A percentile compares a stretch with the other conserved stretches of the same genome.
phyloP scores from a whole-genome alignment of 2,888 invertebrate species.

The Oegoconia quadripuncta region DNA sequence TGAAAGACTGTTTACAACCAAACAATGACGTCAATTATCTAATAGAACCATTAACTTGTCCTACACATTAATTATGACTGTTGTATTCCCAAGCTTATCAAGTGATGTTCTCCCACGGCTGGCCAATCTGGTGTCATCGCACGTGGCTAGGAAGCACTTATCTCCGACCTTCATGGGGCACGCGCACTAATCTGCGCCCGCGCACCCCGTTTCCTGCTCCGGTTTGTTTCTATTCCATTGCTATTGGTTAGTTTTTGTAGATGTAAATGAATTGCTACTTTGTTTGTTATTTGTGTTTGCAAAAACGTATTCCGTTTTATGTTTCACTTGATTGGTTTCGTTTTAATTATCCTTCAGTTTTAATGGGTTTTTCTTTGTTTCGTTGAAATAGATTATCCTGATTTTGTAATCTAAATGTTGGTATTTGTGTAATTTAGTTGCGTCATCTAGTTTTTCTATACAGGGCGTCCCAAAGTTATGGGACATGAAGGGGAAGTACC shows the following conservation, averaged over 20 bases:
- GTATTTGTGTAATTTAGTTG: too few species aligned
- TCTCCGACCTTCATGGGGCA: constrained; percentile 59
- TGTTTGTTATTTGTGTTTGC: neutral
- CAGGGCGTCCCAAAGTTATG: too few species aligned
- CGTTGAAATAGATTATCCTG: too few species aligned
- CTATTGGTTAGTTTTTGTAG: neutral
- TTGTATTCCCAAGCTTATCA: too few species aligned
- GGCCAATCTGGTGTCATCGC: constrained; percentile 27
- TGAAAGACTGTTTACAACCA: too few species aligned
- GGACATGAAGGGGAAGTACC: too few species aligned
- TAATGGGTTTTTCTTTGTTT: neutral
- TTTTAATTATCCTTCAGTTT: constrained; percentile 7
- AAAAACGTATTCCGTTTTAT: constrained; percentile 4
- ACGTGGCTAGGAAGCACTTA: constrained; percentile 58
- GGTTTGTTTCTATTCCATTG: constrained; percentile 31
- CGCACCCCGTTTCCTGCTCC: constrained; percentile 46
- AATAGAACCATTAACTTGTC: too few species aligned
- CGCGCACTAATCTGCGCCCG: constrained; percentile 49
- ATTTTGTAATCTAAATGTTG: too few species aligned
- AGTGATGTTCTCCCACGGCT: constrained; percentile 1
- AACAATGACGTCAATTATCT: too few species aligned
- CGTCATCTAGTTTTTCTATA: too few species aligned
- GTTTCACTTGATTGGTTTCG: constrained; percentile 7
- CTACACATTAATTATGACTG: too few species aligned
- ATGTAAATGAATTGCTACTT: constrained; percentile 2